Evolutionary conservation across 2,797 vertebrate genomes (phyloP).

Genomic region (Loris lydekkerianus): DNA sequence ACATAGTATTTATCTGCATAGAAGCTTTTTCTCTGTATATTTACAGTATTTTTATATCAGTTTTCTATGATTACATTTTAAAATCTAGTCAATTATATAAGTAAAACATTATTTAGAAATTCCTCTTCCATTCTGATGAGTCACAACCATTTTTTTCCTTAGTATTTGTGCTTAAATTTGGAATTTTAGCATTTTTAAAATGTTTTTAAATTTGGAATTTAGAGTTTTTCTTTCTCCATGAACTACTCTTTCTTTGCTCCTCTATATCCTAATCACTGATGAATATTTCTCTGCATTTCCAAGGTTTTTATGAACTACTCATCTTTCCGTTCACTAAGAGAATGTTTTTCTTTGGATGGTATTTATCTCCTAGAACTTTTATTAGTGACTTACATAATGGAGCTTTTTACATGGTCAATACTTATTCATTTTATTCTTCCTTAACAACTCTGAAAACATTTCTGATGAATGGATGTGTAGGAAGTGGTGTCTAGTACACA

Average conservation of each 20-base stretch:
- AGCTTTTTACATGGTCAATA: conserved; percentile 11
- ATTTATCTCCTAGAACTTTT: conserved; percentile 60
- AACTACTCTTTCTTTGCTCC: not conserved
- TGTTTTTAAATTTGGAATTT: not conserved
- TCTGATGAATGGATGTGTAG: conserved; percentile 60
- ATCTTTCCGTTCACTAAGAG: conserved; percentile 17
- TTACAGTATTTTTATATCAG: not conserved
- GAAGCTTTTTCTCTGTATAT: not conserved
- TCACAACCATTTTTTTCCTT: not conserved
- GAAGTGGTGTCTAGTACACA: not conserved
- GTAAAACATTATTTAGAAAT: conserved; percentile 38
- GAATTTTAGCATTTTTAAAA: not conserved
- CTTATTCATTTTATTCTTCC: conserved; percentile 62
- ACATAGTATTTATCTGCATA: not conserved
- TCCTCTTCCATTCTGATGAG: not conserved
- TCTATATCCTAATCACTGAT: not conserved
- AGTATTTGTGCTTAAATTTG: not conserved
- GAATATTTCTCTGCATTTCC: conserved; percentile 4
- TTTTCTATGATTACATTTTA: not conserved
- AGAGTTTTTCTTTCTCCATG: not conserved
- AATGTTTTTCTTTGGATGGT: conserved; percentile 29
- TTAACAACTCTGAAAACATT: conserved; percentile 49
- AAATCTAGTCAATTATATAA: conserved; percentile 24
- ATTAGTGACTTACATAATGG: conserved; percentile 27
- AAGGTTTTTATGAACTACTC: not conserved